A percentile compares a stretch with the other conserved stretches of the same genome.
phyloP scores from a whole-genome alignment of 1,140 invertebrate species.

The Micrasema longulum region DNA sequence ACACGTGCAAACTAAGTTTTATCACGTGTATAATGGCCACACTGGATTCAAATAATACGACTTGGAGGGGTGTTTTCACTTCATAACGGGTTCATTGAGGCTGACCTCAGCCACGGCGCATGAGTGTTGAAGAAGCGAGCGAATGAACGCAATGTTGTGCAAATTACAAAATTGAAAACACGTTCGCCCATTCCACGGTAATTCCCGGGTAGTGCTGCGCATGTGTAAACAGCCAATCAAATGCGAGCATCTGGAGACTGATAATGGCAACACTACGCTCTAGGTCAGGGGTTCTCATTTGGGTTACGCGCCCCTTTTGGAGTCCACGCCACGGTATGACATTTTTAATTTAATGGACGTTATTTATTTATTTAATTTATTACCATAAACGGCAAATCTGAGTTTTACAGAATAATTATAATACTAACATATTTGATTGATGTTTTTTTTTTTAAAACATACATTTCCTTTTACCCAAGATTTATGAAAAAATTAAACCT shows the following conservation, averaged over 20 bases:
- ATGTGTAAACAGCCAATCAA: conserved; percentile 47
- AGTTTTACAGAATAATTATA: no score
- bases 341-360: no score
- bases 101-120: not conserved
- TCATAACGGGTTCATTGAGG: not conserved
- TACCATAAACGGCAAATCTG: no score
- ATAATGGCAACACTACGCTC: conserved; percentile 24
- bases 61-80: conserved; percentile 4
- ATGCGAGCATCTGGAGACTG: conserved; percentile 16
- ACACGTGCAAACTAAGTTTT: no score
- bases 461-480: no score
- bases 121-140: not conserved
- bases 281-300: not conserved
- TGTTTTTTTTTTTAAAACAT: no score
- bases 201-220: conserved; percentile 41
- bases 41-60: no score
- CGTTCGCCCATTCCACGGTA: conserved; percentile 37
- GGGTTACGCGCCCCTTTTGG: not conserved
- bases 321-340: no score
- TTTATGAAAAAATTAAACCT: no score
- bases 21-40: no score
- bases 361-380: no score
- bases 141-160: not conserved
- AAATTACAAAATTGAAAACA: conserved; percentile 52
- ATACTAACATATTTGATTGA: no score